Conservation (phyloP, 1,140 invertebrate species). For the Cydia pomonella region DNA sequence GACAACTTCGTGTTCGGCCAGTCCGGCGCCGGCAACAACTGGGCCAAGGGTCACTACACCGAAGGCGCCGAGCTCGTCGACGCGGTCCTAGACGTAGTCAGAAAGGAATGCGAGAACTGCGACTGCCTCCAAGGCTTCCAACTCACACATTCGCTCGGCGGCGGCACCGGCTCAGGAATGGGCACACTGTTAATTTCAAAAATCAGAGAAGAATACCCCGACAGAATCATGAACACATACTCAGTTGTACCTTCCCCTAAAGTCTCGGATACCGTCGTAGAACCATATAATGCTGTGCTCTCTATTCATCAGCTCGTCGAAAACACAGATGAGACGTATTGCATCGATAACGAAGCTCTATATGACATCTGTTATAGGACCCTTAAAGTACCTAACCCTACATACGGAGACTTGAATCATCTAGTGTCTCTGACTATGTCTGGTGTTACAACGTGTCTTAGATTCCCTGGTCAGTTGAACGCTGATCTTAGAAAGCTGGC, state of each 20-base stretch:
- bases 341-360: slow-evolving; percentile 91
- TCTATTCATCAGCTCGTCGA: slow-evolving; percentile 91
- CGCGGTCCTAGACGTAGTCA: slow-evolving; percentile 89
- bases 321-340: slow-evolving; percentile 91
- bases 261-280: slow-evolving; percentile 90
- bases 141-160: slow-evolving; percentile 88
- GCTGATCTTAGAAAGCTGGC: slow-evolving; percentile 96
- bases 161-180: slow-evolving; percentile 85
- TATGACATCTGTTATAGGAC: slow-evolving; percentile 92
- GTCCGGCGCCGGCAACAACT: slow-evolving; percentile 82
- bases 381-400: slow-evolving; percentile 88
- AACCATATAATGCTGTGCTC: slow-evolving; percentile 91
- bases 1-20: slow-evolving; percentile 74
- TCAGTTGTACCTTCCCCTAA: slow-evolving; percentile 91
- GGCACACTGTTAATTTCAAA: slow-evolving; percentile 88
- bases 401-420: slow-evolving; percentile 92
- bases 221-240: slow-evolving; percentile 94
- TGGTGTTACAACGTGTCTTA: slow-evolving; percentile 85
- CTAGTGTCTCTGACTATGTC: slow-evolving; percentile 88
- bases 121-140: slow-evolving; percentile 90
- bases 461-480: slow-evolving; percentile 90
- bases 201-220: slow-evolving; percentile 90
- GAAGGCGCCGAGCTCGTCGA: slow-evolving; percentile 91
- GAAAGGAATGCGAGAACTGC: slow-evolving; percentile 91
- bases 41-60: slow-evolving; percentile 96